These are phyloP conservation scores for Nomada fucata DNA, from an alignment of 2,888 invertebrate species.

Conservation along the genomic window DNA sequence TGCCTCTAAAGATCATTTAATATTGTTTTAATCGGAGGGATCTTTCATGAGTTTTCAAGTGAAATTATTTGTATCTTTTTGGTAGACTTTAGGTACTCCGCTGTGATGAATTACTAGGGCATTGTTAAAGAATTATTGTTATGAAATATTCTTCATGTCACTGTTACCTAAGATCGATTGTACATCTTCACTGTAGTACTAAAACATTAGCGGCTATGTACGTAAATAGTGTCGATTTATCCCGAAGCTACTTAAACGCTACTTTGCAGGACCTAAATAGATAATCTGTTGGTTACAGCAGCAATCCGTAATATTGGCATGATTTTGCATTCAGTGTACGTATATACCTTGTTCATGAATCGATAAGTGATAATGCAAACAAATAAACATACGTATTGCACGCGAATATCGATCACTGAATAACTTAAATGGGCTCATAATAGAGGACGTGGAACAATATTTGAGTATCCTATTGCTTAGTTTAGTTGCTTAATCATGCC, in stretches of 20 bases:
- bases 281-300: not conserved
- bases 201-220: too few relatives aligned
- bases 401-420: slow-evolving; percentile 31
- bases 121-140: not conserved
- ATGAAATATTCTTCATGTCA: not conserved
- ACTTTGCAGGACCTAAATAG: not conserved
- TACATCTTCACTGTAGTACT: too few relatives aligned
- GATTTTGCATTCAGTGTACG: not conserved
- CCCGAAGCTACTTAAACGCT: not conserved
- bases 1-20: too few relatives aligned
- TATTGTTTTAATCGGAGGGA: not conserved
- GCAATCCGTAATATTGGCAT: too few relatives aligned
- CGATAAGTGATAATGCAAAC: slow-evolving; percentile 22
- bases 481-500: slow-evolving; percentile 62
- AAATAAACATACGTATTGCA: slow-evolving; percentile 24
- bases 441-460: slow-evolving; percentile 43
- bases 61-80: not conserved
- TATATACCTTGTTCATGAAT: not conserved
- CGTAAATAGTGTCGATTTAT: slow-evolving; percentile 1
- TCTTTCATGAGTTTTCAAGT: not conserved
- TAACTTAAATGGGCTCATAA: slow-evolving; percentile 47
- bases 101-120: too few relatives aligned
- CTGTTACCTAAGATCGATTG: not conserved
- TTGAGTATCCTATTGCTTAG: slow-evolving; percentile 51
- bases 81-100: not conserved